Conservation (phyloP, 2,113 vertebrate genomes). For the Centropristis striata region DNA sequence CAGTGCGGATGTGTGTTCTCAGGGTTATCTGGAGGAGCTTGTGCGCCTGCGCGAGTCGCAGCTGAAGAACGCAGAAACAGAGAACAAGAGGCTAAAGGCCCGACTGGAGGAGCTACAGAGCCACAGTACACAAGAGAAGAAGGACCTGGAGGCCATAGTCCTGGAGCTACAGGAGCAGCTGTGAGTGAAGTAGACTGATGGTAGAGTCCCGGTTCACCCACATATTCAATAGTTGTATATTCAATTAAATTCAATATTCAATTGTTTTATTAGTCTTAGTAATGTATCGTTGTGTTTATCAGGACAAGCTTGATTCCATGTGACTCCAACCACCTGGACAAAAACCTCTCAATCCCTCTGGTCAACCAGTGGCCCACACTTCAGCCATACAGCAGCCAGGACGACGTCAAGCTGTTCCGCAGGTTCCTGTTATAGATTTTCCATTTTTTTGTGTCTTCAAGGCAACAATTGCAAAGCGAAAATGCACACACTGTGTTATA, state of each 20-base stretch:
- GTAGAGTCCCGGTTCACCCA: background rate
- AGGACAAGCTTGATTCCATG: constrained; percentile 96
- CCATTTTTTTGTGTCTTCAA: background rate
- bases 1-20: constrained; percentile 18
- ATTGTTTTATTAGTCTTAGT: no score
- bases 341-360: constrained; percentile 90
- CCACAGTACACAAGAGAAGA: constrained; percentile 94
- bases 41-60: constrained; percentile 96
- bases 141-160: constrained; percentile 93
- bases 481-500: background rate
- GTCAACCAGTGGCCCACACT: constrained; percentile 93
- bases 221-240: background rate
- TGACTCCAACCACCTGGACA: constrained; percentile 91
- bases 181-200: constrained; percentile 79
- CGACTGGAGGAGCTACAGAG: constrained; percentile 91
- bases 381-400: constrained; percentile 86
- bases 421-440: constrained; percentile 80
- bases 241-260: no score
- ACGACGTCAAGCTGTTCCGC: constrained; percentile 90
- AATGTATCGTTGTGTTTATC: constrained; percentile 82
- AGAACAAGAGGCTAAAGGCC: constrained; percentile 92
- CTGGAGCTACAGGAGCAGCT: constrained; percentile 97
- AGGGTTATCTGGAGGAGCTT: constrained; percentile 98
- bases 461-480: background rate
- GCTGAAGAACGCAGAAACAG: constrained; percentile 94